A percentile compares a stretch with the other conserved stretches of the same genome.
phyloP scores from a whole-genome alignment of 2,888 invertebrate genomes.

The Melieria picta region DNA sequence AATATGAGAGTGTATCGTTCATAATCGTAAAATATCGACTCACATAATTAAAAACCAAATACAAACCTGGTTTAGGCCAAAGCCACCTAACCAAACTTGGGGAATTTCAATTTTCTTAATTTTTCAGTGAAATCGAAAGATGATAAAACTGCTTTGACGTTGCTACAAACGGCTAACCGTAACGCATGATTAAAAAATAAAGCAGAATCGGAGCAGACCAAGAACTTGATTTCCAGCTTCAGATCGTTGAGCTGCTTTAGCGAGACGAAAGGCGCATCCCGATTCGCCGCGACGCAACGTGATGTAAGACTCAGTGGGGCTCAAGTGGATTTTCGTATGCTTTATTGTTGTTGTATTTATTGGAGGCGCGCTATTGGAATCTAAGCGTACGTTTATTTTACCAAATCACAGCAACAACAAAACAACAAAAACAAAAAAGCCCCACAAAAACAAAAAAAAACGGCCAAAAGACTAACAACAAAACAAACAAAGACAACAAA shows the following conservation, averaged over 20 bases:
- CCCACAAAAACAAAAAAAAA: not conserved
- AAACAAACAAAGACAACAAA: slow-evolving; percentile 10
- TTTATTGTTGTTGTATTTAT: not conserved
- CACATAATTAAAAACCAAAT: too few relatives aligned
- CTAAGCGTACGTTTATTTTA: slow-evolving; percentile 14
- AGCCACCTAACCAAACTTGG: too few relatives aligned
- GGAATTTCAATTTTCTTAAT: too few relatives aligned
- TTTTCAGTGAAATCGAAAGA: too few relatives aligned
- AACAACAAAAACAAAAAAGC: slow-evolving; percentile 8
- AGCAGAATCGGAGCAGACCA: too few relatives aligned
- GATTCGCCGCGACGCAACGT: slow-evolving; percentile 3
- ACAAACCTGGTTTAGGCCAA: too few relatives aligned
- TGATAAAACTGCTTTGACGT: too few relatives aligned
- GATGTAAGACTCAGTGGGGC: slow-evolving; percentile 25
- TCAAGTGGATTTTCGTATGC: slow-evolving; percentile 22
- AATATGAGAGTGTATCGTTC: too few relatives aligned
- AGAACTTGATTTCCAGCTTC: too few relatives aligned
- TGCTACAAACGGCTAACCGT: too few relatives aligned
- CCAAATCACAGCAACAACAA: not conserved
- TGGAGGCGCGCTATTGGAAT: not conserved
- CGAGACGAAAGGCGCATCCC: slow-evolving; percentile 9
- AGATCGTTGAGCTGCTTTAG: slow-evolving; percentile 4
- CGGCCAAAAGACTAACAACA: slow-evolving; percentile 19
- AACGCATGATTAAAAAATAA: too few relatives aligned
- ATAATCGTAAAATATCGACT: too few relatives aligned